A percentile compares a stretch with the other conserved stretches of the same genome.
phyloP scores from a whole-genome alignment of 2,888 invertebrate genomes.

The Portevinia maculata region DNA sequence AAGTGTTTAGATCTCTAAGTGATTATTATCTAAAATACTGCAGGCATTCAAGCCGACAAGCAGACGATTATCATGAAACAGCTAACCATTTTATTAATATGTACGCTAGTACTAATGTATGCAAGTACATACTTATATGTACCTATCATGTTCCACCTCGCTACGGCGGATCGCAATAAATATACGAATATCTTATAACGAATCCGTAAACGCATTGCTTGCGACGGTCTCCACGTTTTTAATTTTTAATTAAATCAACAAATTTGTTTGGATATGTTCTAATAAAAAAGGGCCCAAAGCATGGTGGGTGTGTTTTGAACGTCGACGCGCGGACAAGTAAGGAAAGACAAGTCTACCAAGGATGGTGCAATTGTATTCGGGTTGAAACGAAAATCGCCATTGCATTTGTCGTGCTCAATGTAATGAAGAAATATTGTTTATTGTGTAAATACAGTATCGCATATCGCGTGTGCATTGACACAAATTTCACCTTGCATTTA shows the following conservation, averaged over 20 bases:
- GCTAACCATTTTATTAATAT: slow-evolving; percentile 41
- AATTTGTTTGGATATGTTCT: slow-evolving; percentile 1
- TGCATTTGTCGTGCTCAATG: slow-evolving; percentile 26
- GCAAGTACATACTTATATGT: background rate
- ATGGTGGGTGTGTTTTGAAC: slow-evolving; percentile 16
- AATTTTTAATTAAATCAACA: slow-evolving; percentile 29
- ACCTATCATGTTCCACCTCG: slow-evolving; percentile 33
- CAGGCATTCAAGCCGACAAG: slow-evolving; percentile 39
- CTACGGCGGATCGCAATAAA: slow-evolving; percentile 22
- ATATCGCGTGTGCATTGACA: slow-evolving; percentile 65
- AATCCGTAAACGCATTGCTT: slow-evolving; percentile 2
- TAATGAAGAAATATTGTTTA: slow-evolving; percentile 34
- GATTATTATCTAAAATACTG: slow-evolving; percentile 43
- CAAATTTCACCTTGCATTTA: slow-evolving; percentile 55
- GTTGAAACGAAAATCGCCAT: slow-evolving; percentile 12
- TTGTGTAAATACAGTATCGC: slow-evolving; percentile 30
- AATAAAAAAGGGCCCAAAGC: background rate
- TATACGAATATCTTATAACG: slow-evolving; percentile 6
- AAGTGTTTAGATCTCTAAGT: background rate
- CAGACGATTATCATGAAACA: slow-evolving; percentile 31
- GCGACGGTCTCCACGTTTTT: background rate
- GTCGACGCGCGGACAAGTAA: background rate
- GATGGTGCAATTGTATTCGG: slow-evolving; percentile 34
- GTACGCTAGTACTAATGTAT: background rate
- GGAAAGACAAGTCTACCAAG: slow-evolving; percentile 20